Conservation (phyloP, 1,140 invertebrate genomes). For the Zaprionus inermis region DNA sequence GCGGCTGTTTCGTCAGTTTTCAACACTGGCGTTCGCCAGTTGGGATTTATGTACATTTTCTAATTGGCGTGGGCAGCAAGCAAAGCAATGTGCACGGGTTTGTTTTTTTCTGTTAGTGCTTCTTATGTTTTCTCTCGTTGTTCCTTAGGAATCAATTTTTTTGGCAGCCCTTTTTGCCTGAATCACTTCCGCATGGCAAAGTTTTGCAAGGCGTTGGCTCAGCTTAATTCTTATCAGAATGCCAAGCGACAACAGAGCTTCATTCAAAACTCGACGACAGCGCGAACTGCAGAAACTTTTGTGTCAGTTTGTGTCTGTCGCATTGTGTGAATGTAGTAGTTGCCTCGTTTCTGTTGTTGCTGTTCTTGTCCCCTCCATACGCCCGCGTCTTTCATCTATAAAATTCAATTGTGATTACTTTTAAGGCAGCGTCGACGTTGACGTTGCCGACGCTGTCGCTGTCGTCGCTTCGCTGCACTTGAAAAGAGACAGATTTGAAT, state of each 20-base stretch:
- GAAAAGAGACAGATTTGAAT: slow-evolving; percentile 66
- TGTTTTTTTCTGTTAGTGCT: slow-evolving; percentile 1
- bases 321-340: slow-evolving; percentile 9
- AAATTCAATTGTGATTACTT: slow-evolving; percentile 77
- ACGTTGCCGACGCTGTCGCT: slow-evolving; percentile 12
- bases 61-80: slow-evolving; percentile 67
- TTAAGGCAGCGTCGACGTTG: slow-evolving; percentile 39
- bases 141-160: slow-evolving; percentile 56
- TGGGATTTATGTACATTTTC: slow-evolving; percentile 65
- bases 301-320: slow-evolving; percentile 31
- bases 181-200: slow-evolving; percentile 68
- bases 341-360: slow-evolving; percentile 25
- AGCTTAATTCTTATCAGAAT: slow-evolving; percentile 43
- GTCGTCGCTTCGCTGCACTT: slow-evolving; percentile 65
- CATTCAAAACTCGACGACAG: slow-evolving; percentile 12
- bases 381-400: slow-evolving; percentile 28
- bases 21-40: slow-evolving; percentile 55
- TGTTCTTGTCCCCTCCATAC: not conserved
- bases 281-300: slow-evolving; percentile 48
- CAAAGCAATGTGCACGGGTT: slow-evolving; percentile 51
- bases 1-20: slow-evolving; percentile 50
- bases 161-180: slow-evolving; percentile 48
- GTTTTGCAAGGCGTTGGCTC: slow-evolving; percentile 53
- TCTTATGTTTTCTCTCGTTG: slow-evolving; percentile 3
- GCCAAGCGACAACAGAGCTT: slow-evolving; percentile 23